These are phyloP conservation scores for Orthonyx spaldingii DNA, from an alignment of 2,113 vertebrate species.

Conservation along the genomic window DNA sequence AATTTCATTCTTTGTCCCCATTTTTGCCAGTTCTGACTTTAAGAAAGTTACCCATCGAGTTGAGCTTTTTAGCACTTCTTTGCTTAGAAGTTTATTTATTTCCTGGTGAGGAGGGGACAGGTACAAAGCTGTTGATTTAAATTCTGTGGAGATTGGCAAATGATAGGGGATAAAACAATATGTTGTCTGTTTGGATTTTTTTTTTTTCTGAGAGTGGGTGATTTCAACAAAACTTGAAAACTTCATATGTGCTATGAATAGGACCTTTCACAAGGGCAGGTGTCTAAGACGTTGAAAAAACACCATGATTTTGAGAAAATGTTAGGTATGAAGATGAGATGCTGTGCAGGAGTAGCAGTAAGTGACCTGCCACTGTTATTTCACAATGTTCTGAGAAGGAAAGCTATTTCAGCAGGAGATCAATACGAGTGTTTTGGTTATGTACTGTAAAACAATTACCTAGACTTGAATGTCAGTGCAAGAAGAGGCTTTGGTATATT, in stretches of 20 bases:
- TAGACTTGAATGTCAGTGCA: slow-evolving; percentile 7
- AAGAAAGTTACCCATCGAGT: not conserved
- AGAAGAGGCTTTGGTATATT: not conserved
- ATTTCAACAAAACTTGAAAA: not conserved
- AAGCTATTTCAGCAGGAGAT: not conserved
- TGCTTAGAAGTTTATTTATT: not conserved
- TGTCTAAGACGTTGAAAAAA: not conserved
- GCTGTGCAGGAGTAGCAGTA: not conserved
- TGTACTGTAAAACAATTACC: not conserved
- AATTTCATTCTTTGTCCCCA: not conserved
- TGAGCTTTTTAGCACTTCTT: not conserved
- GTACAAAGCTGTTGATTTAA: not conserved
- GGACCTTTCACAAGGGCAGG: not conserved
- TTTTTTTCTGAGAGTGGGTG: not conserved
- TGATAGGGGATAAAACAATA: not conserved
- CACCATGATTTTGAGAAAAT: not conserved
- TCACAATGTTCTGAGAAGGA: not conserved
- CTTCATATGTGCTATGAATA: not conserved
- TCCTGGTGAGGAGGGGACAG: not conserved
- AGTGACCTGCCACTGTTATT: not conserved
- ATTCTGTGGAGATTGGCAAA: not conserved
- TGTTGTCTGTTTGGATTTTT: not conserved
- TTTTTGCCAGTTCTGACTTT: not conserved
- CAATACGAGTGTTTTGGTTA: not conserved
- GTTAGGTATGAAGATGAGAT: not conserved